A percentile compares a stretch with the other conserved stretches of the same genome.
Evolutionary conservation across 1,140 invertebrate genomes (phyloP).

Genomic region (Leptinotarsa lineolata): DNA sequence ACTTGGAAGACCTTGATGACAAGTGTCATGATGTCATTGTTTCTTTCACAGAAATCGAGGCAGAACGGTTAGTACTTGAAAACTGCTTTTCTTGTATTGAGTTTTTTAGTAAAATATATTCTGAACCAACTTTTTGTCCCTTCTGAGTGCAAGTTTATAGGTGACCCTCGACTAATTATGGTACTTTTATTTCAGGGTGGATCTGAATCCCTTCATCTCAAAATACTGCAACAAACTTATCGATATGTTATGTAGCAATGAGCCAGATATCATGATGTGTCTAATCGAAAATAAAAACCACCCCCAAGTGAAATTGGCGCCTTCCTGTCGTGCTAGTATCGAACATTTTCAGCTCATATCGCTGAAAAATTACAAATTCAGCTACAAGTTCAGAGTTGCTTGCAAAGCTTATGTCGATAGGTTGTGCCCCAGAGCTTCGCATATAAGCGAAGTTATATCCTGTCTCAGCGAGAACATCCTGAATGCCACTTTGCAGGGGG

Average conservation of each 20-base stretch:
- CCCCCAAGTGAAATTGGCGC: conserved; percentile 69
- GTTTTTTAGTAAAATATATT: too few relatives aligned
- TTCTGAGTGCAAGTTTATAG: too few relatives aligned
- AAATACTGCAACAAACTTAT: conserved; percentile 81
- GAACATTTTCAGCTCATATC: conserved; percentile 94
- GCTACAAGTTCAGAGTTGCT: conserved; percentile 90
- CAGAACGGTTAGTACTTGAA: conserved; percentile 62
- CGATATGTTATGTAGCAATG: conserved; percentile 80
- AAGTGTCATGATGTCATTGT: conserved; percentile 54
- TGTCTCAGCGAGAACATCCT: conserved; percentile 90
- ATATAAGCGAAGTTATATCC: conserved; percentile 85
- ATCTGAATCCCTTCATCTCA: conserved; percentile 85
- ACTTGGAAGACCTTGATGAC: conserved; percentile 71
- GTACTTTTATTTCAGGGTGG: conserved; percentile 57
- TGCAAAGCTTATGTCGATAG: conserved; percentile 83
- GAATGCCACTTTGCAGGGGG: conserved; percentile 83
- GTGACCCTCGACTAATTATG: too few relatives aligned
- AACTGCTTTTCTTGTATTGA: too few relatives aligned
- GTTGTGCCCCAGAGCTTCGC: conserved; percentile 77
- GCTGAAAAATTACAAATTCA: conserved; percentile 91
- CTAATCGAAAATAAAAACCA: conserved; percentile 95
- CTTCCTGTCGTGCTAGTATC: conserved; percentile 89
- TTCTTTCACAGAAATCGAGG: conserved; percentile 90
- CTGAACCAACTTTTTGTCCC: too few relatives aligned
- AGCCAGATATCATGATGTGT: conserved; percentile 91